These are phyloP conservation scores for Lasioglossum marginatum DNA, from an alignment of 2,888 invertebrate genomes.

Conservation along the genomic window DNA sequence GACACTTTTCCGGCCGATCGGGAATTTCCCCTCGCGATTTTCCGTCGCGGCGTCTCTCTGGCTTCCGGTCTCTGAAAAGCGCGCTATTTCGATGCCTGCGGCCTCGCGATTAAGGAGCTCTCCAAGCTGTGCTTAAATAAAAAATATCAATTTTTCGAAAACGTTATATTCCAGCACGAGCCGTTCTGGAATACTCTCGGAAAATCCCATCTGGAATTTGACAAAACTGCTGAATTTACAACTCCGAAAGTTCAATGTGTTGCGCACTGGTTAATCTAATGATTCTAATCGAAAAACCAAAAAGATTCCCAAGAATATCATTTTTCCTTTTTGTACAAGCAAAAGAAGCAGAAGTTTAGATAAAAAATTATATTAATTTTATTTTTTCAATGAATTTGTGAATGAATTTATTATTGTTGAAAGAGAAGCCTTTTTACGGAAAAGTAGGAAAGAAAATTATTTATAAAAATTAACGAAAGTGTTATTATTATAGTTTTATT, in stretches of 20 bases:
- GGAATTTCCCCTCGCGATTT: conserved; percentile 25
- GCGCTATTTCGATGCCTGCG: not conserved
- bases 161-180: no score
- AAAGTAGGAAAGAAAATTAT: not conserved
- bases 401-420: not conserved
- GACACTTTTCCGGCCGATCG: conserved; percentile 36
- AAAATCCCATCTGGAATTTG: not conserved
- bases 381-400: no score
- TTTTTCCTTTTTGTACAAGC: not conserved
- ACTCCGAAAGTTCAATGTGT: not conserved
- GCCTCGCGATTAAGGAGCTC: not conserved
- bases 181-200: no score
- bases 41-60: not conserved
- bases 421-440: not conserved
- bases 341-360: not conserved
- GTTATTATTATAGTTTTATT: no score
- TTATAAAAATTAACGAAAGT: not conserved
- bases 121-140: not conserved
- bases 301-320: not conserved
- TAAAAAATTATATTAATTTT: not conserved
- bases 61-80: not conserved
- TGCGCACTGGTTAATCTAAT: not conserved
- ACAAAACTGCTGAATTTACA: not conserved
- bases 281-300: no score
- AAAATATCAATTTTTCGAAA: not conserved